Percentiles rank a stretch among this genome's conserved stretches.
phyloP scores from a whole-genome alignment of 2,797 vertebrate genomes.

The Mico argentatus region DNA sequence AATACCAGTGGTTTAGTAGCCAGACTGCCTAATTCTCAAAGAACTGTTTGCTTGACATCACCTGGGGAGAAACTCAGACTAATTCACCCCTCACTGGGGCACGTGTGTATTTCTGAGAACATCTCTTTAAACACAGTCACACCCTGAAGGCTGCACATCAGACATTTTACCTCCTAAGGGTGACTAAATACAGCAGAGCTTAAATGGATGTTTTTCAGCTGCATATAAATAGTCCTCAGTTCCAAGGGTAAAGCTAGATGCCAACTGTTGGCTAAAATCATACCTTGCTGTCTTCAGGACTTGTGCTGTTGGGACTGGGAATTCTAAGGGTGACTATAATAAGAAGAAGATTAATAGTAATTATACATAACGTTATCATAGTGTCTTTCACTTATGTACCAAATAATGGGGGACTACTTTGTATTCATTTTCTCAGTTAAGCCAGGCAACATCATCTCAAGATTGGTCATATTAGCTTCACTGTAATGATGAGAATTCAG shows the following conservation, averaged over 20 bases:
- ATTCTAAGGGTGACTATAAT: neutral
- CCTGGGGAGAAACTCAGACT: neutral
- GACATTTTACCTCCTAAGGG: neutral
- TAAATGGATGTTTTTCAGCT: neutral
- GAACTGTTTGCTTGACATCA: neutral
- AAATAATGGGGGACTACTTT: neutral
- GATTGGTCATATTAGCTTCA: neutral
- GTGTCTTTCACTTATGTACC: neutral
- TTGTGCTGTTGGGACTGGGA: neutral
- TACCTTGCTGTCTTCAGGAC: neutral
- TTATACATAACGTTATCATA: neutral
- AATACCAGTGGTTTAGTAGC: neutral
- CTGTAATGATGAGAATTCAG: neutral
- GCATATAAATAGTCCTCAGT: neutral
- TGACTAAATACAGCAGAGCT: neutral
- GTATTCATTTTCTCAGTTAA: neutral
- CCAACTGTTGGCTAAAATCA: neutral
- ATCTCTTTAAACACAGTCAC: neutral
- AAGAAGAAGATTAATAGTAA: neutral
- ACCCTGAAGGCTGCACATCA: neutral
- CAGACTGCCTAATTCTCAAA: neutral
- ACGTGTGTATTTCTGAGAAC: neutral
- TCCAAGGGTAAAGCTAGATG: neutral
- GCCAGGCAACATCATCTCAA: neutral
- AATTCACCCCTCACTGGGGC: fast-evolving